Evolutionary conservation across 2,113 vertebrate genomes (phyloP).

Genomic region (Hyla sarda): DNA sequence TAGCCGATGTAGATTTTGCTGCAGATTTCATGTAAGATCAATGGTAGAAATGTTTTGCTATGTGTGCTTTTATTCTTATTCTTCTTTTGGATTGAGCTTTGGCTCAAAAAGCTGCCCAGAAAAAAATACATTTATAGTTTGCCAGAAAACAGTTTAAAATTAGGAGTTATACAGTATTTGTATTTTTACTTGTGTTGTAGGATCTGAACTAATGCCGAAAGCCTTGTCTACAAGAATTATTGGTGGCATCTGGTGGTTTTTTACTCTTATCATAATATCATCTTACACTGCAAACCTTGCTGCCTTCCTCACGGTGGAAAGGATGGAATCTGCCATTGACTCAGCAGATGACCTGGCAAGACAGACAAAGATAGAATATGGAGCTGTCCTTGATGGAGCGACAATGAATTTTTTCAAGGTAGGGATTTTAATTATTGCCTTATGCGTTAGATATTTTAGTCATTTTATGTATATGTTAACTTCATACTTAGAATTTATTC

Average conservation of each 20-base stretch:
- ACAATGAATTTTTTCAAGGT: slow-evolving; percentile 99
- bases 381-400: slow-evolving; percentile 93
- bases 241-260: slow-evolving; percentile 99
- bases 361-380: slow-evolving; percentile 97
- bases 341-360: slow-evolving; percentile 97
- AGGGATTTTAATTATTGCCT: slow-evolving; percentile 54
- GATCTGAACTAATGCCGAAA: slow-evolving; percentile 98
- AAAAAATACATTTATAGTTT: no score
- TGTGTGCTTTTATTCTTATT: no score
- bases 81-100: no score
- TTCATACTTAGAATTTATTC: neutral
- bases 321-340: slow-evolving; percentile 96
- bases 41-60: no score
- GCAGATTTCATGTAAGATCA: no score
- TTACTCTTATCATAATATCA: slow-evolving; percentile 98
- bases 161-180: no score
- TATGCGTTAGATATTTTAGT: neutral
- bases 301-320: slow-evolving; percentile 94
- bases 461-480: neutral
- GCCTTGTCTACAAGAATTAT: slow-evolving; percentile 97
- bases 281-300: slow-evolving; percentile 98
- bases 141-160: no score
- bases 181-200: slow-evolving; percentile 68
- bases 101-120: no score
- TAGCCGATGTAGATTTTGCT: no score